These are phyloP conservation scores for Catharus fuscescens DNA, from an alignment of 2,113 vertebrate species.

Conservation along the genomic window DNA sequence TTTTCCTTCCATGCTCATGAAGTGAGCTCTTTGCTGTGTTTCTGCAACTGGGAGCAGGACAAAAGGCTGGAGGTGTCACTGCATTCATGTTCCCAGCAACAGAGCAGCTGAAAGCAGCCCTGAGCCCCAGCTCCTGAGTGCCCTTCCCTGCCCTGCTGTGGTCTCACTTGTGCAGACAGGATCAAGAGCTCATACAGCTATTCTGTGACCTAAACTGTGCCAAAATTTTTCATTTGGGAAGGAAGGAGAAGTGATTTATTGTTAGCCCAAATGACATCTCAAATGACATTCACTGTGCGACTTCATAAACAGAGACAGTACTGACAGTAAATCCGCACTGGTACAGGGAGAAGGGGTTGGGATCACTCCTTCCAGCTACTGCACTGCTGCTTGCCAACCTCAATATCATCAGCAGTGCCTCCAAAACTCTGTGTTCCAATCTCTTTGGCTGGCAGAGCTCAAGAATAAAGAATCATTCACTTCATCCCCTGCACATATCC, in stretches of 20 bases:
- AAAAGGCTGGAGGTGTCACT: neutral
- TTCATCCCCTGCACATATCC: neutral
- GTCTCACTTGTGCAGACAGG: neutral
- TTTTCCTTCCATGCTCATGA: neutral
- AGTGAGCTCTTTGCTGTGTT: neutral
- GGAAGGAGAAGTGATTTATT: neutral
- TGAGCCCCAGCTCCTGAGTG: neutral
- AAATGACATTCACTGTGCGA: neutral
- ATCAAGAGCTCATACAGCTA: neutral
- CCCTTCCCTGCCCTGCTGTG: neutral
- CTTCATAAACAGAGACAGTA: neutral
- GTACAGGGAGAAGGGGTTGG: neutral
- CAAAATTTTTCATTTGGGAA: neutral
- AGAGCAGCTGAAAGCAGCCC: neutral
- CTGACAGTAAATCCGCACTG: neutral
- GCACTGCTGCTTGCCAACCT: neutral
- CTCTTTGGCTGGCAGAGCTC: neutral
- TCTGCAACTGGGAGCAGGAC: neutral
- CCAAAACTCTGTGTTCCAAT: neutral
- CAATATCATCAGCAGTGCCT: neutral
- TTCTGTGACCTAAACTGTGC: neutral
- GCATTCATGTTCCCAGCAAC: rapidly evolving
- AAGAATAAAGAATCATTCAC: neutral
- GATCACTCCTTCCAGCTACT: neutral
- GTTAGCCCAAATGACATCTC: neutral